These are phyloP conservation scores for Staurois parvus DNA, from an alignment of 2,797 vertebrate genomes.

Conservation along the genomic window DNA sequence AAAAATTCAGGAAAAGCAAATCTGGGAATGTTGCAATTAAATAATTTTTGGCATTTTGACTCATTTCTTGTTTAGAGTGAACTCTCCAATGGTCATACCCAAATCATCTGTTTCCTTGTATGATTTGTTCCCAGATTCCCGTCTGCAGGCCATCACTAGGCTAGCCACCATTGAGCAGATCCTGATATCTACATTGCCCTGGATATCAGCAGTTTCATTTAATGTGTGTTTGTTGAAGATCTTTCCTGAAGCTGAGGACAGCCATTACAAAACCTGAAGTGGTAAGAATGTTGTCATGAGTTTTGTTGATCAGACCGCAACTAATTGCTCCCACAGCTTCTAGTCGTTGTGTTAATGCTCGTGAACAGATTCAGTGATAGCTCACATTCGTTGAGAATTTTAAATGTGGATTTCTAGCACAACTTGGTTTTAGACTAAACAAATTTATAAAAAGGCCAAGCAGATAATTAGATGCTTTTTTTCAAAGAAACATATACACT, in stretches of 20 bases:
- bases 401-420: slow-evolving; percentile 18
- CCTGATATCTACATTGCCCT: background rate
- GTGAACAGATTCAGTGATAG: slow-evolving; percentile 50
- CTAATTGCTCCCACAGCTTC: slow-evolving; percentile 25
- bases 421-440: slow-evolving; percentile 15
- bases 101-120: no score
- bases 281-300: background rate
- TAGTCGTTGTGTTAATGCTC: slow-evolving; percentile 28
- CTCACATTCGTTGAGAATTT: slow-evolving; percentile 57
- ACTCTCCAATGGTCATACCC: no score
- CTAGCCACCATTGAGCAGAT: background rate
- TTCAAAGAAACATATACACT: no score
- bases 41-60: no score
- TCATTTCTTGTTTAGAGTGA: no score
- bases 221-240: background rate
- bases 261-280: background rate
- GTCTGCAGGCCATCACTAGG: no score
- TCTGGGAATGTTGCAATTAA: no score
- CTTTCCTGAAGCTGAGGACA: slow-evolving; percentile 21
- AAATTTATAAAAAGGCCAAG: slow-evolving; percentile 12
- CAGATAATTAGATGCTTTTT: background rate
- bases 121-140: no score
- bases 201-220: background rate
- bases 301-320: background rate
- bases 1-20: no score